Base-by-base conservation (phyloP, 2,797 vertebrate species). In the Hoplostethus atlanticus region DNA sequence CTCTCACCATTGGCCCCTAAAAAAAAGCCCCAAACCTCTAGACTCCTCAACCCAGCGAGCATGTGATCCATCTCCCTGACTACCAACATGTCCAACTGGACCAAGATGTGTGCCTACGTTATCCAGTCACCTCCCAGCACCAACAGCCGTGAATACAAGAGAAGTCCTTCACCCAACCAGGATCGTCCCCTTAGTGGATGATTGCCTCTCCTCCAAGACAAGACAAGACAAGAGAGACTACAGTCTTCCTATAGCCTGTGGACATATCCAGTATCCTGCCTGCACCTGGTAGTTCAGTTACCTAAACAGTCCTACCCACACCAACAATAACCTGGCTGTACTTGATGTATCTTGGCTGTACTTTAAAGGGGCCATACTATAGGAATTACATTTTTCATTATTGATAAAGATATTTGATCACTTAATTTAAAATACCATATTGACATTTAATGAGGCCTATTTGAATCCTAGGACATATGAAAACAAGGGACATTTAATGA, bases 1-100 rank as follows among this genome's bases (percentile, higher is more conserved):
- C 42, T 81, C 76, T 84, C 76, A 78, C 76, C 75, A 78, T 80
- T 70, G 73, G 80, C 87, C 78, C 76, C 72, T 10, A 21, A 21
- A 21, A 50, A 46, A 46, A 53, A 56, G n/a, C 50, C 62, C 12
- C 0, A 54, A 70, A 38, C 36, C 68, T 73, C 58, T 71, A 57
- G 52, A 77, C 17, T 54, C 65, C 70, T 40, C 12, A 59, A 51
- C 42, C 73, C 72, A 72, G 25, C 21, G 3, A 67, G 55, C 38
- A 13, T 13, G 17, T 21, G 17, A 44, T 59, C 58, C 38, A 52
- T 7, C 28, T n/a, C 38, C 15, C 48, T 67, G 48, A 74, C 68
- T 3, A 64, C 57, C 71, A 51, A 25, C 64, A 52, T 52, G 5
- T 40, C 40, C 70, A 74, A 8, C 74, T 25, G 61, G 70, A 86